Evolutionary conservation across 2,888 invertebrate genomes (phyloP), one percentile per base, ranked within the genome.

Genomic region (Nowickia ferox): DNA sequence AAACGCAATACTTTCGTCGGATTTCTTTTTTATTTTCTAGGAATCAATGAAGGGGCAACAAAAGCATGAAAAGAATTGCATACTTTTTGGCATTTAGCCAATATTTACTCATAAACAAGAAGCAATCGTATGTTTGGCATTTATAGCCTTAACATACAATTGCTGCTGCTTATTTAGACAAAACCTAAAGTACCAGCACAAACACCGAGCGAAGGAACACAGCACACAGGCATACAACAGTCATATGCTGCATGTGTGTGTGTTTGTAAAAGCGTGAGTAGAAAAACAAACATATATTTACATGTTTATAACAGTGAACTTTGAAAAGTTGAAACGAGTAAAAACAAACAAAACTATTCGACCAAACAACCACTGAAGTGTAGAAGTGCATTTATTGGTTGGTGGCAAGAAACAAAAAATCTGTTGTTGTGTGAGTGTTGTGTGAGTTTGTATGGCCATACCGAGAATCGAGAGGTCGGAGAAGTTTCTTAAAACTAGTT

Each of bases 81-180:
- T 81, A 81, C 81, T 81, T 83, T 86, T 83, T 86, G 86, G 86
- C 86, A 69, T 75, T 79, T 51, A 57, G 86, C 86, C 86, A 86
- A 76, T 83, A 79, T 86, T 86, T 86, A 83, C 86, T 75, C 83
- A 86, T 86, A 86, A 86, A 86, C 86, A 86, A 86, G 79, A 75
- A 79, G 71, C 82, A 79, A 65, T 86, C 78, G 78, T 81, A 81
- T 77, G 81, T 86, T 79, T 83, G 86, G 86, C 86, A 86, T 86
- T 83, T 86, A 76, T 86, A 86, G 83, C 79, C 86, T 83, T 71
- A 83, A 79, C 83, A 79, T 71, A 79, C 83, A 83, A 65, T 68
- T 77, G 84, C 80, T 77, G 81, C 71, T 77, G 75, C 84, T 84
- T 78, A 72, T 72, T 80, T 57, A 72, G 76, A 76, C 71, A 77